A percentile compares a stretch with the other conserved stretches of the same genome.
phyloP scores from a whole-genome alignment of 2,888 invertebrate genomes.

The Eupithecia insigniata region DNA sequence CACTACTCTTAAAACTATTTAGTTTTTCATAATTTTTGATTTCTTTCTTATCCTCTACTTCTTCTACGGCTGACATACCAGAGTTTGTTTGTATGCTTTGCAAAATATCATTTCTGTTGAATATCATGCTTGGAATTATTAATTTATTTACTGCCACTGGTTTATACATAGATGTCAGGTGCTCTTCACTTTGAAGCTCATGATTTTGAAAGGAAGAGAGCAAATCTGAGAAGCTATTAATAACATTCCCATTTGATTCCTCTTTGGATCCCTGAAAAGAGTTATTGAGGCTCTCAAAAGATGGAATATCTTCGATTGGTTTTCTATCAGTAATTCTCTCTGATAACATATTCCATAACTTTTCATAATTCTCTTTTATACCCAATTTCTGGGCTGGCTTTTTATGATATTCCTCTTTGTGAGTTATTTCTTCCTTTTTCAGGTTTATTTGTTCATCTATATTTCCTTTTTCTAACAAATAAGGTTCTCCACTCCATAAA shows the following conservation, averaged over 20 bases:
- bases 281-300: slow-evolving; percentile 34
- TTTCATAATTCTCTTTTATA: slow-evolving; percentile 34
- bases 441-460: slow-evolving; percentile 13
- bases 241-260: slow-evolving; percentile 15
- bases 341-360: slow-evolving; percentile 56
- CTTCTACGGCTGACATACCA: not conserved
- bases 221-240: slow-evolving; percentile 31
- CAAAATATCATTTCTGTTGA: slow-evolving; percentile 20
- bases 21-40: slow-evolving; percentile 1
- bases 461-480: slow-evolving; percentile 13
- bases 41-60: slow-evolving; percentile 5
- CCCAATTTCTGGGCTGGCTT: slow-evolving; percentile 20
- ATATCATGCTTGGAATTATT: slow-evolving; percentile 16
- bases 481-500: slow-evolving; percentile 61
- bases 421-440: slow-evolving; percentile 2
- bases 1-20: slow-evolving; percentile 5
- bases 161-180: slow-evolving; percentile 8
- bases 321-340: slow-evolving; percentile 36
- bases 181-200: slow-evolving; percentile 24
- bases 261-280: slow-evolving; percentile 29
- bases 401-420: not conserved
- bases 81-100: slow-evolving; percentile 15
- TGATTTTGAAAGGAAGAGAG: slow-evolving; percentile 33
- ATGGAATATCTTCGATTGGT: slow-evolving; percentile 11
- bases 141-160: slow-evolving; percentile 23